Conservation (phyloP, 64 coral and sea anemone species). For the Astreopora myriophthalma region DNA sequence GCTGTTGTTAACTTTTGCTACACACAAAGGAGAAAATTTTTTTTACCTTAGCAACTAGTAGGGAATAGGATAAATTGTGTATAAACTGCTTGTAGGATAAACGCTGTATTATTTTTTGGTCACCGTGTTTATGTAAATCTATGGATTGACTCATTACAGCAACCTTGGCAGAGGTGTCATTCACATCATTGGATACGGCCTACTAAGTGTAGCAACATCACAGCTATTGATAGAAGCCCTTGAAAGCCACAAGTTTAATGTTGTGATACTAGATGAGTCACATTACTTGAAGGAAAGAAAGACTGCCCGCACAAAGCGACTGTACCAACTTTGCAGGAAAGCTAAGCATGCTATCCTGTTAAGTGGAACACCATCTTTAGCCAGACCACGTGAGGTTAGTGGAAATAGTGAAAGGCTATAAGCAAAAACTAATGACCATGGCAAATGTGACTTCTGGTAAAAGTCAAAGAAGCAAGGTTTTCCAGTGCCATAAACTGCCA, state of each 20-base stretch:
- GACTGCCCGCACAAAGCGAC: constrained; percentile 73
- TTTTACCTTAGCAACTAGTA: too few species aligned
- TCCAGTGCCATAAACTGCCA: too few species aligned
- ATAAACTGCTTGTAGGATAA: too few species aligned
- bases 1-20: too few species aligned
- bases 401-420: not conserved
- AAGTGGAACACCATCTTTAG: constrained; percentile 95
- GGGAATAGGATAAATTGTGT: too few species aligned
- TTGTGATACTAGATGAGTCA: constrained; percentile 90
- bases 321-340: constrained; percentile 77
- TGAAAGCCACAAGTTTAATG: constrained; percentile 75
- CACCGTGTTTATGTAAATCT: not conserved
- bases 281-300: constrained; percentile 91
- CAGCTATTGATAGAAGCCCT: constrained; percentile 74
- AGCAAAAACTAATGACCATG: not conserved
- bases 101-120: too few species aligned
- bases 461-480: too few species aligned
- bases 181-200: constrained; percentile 85
- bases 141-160: constrained; percentile 36
- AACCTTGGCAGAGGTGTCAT: constrained; percentile 82
- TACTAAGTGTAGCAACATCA: constrained; percentile 59
- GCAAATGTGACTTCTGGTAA: too few species aligned
- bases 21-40: too few species aligned
- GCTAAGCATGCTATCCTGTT: constrained; percentile 81
- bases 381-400: constrained; percentile 93